Evolutionary conservation across 2,113 vertebrate species (phyloP).

Genomic region (Pelvicachromis taeniatus): DNA sequence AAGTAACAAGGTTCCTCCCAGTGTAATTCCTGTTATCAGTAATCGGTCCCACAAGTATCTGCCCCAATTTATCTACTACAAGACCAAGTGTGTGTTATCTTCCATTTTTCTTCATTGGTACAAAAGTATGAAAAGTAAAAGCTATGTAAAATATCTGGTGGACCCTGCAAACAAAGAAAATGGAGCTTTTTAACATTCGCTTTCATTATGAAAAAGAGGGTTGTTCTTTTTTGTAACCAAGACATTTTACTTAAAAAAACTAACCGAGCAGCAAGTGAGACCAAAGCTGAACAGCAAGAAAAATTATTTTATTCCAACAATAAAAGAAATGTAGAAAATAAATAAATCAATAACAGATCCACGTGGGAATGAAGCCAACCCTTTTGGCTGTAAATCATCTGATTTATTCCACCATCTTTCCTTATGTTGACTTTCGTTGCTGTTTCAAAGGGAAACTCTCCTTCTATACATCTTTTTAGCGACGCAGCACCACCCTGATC

Average conservation of each 20-base stretch:
- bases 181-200: accelerated
- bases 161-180: neutral
- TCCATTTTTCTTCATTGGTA: neutral
- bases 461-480: neutral
- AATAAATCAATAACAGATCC: neutral
- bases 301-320: neutral
- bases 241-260: neutral
- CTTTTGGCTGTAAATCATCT: neutral
- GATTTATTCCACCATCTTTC: neutral
- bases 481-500: neutral
- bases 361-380: neutral
- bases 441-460: neutral
- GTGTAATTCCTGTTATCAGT: neutral
- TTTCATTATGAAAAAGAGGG: neutral
- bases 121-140: neutral
- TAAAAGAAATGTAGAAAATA: neutral
- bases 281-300: neutral
- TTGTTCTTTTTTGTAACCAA: neutral
- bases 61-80: neutral
- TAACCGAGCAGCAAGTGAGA: neutral
- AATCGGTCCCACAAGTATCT: neutral
- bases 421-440: neutral
- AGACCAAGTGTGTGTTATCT: neutral
- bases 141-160: neutral
- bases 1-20: neutral